Percentiles rank a stretch among this genome's conserved stretches.
Conservation (phyloP, 2,113 vertebrate genomes). For the Alouatta palliata region DNA sequence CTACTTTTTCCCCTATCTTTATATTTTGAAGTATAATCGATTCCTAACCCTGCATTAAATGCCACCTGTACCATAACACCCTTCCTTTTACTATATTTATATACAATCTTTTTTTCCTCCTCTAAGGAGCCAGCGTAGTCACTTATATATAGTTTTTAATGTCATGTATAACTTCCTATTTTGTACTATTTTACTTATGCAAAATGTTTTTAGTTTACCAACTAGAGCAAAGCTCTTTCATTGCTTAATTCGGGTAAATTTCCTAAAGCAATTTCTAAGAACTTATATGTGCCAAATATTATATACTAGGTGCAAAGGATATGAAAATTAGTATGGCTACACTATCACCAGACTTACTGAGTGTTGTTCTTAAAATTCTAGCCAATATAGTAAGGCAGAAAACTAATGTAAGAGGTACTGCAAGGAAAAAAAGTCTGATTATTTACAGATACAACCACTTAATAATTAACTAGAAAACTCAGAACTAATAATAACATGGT, state of each 20-base stretch:
- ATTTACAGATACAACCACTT: background rate
- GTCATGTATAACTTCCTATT: background rate
- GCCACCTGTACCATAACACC: background rate
- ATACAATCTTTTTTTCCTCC: background rate
- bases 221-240: background rate
- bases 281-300: background rate
- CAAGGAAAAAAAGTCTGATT: background rate
- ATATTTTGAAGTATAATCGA: background rate
- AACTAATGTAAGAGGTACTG: background rate
- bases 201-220: background rate
- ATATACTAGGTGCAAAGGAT: background rate
- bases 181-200: background rate
- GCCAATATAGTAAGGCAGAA: background rate
- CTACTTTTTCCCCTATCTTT: background rate
- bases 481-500: background rate
- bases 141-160: background rate
- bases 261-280: background rate
- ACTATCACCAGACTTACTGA: background rate
- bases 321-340: background rate
- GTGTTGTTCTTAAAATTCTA: background rate
- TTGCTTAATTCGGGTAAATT: background rate
- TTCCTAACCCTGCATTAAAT: background rate
- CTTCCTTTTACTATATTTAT: background rate
- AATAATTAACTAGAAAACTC: background rate
- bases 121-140: background rate